Conservation (phyloP, 2,888 invertebrate species). For the Perizoma affinitatum region DNA sequence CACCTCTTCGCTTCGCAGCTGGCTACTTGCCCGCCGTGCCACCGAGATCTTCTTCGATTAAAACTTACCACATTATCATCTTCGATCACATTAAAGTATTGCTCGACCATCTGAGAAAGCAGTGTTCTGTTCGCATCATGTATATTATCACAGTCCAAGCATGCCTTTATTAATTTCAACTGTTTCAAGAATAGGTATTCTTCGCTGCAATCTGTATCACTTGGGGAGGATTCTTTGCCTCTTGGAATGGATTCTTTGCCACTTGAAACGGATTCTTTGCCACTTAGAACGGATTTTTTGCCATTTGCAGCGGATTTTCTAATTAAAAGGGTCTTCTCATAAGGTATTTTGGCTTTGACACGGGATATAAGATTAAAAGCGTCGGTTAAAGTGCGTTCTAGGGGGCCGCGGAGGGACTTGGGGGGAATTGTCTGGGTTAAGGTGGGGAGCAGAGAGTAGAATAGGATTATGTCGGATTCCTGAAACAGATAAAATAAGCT, state of each 20-base stretch:
- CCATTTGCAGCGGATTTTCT: background rate
- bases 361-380: conserved; percentile 51
- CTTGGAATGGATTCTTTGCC: background rate
- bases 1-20: too few relatives aligned
- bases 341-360: conserved; percentile 30
- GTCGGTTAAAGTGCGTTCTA: conserved; percentile 76
- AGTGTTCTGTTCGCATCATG: conserved; percentile 85
- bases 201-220: conserved; percentile 24
- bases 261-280: background rate
- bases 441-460: conserved; percentile 80
- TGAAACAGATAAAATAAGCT: conserved; percentile 48
- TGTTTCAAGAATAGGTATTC: conserved; percentile 56
- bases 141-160: conserved; percentile 78
- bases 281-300: background rate
- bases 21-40: too few relatives aligned
- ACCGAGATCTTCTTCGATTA: too few relatives aligned
- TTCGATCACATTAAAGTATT: conserved; percentile 67
- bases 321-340: conserved; percentile 21
- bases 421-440: conserved; percentile 85
- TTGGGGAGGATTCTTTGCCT: background rate
- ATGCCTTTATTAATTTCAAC: conserved; percentile 60
- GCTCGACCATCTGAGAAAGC: conserved; percentile 76
- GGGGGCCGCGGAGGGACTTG: conserved; percentile 78
- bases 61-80: conserved; percentile 76
- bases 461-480: conserved; percentile 72